A percentile compares a stretch with the other conserved stretches of the same genome.
Conservation (phyloP, 2,797 vertebrate species). For the Ctenosaura bakeri region DNA sequence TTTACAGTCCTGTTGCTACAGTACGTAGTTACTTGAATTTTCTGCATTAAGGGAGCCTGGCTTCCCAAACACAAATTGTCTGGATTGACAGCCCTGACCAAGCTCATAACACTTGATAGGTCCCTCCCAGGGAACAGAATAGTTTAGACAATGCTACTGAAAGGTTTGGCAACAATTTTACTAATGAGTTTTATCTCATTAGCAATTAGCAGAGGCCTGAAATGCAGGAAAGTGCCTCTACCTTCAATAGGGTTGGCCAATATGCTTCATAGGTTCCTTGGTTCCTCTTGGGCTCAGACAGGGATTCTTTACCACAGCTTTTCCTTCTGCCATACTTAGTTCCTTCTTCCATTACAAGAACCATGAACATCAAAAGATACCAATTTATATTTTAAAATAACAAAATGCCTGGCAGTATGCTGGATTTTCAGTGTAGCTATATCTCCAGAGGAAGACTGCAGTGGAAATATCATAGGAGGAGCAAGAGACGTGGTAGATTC, state of each 20-base stretch:
- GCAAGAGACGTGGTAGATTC: neutral
- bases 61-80: neutral
- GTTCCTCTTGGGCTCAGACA: neutral
- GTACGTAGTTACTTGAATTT: neutral
- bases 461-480: neutral
- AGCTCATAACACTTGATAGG: neutral
- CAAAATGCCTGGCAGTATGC: neutral
- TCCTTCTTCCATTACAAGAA: neutral
- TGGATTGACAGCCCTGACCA: neutral
- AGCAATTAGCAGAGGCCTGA: neutral
- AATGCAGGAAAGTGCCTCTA: neutral
- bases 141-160: neutral
- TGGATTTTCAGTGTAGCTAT: neutral
- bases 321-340: neutral
- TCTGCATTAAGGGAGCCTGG: neutral
- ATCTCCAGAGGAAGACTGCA: neutral
- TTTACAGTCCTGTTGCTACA: neutral
- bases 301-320: neutral
- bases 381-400: neutral
- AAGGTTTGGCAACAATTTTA: conserved; percentile 18
- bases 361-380: conserved; percentile 6
- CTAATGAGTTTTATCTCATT: conserved; percentile 18
- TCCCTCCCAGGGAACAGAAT: neutral
- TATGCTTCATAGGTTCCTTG: conserved; percentile 9
- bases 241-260: neutral